phyloP scores from a whole-genome alignment of 1,140 invertebrate genomes.

The Gonioctena quinquepunctata region DNA sequence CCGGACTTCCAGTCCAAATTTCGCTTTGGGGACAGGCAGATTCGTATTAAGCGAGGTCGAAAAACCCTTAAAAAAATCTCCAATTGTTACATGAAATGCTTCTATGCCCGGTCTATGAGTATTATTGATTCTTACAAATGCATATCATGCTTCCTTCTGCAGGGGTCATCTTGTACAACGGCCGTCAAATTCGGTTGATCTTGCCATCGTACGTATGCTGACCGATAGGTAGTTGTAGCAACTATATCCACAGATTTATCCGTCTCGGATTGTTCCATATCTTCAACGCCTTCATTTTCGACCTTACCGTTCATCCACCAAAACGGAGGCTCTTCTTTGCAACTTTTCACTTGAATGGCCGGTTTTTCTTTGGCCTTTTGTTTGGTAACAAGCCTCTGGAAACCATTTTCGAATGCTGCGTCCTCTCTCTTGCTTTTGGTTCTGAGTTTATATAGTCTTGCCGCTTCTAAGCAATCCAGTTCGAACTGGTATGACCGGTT shows the following conservation, averaged over 20 bases:
- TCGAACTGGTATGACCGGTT: conserved; percentile 58
- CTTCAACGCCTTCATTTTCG: neutral
- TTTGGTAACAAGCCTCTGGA: conserved; percentile 18
- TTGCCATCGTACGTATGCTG: conserved; percentile 31
- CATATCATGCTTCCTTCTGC: conserved; percentile 39
- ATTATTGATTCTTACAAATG: conserved; percentile 37
- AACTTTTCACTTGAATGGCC: conserved; percentile 24
- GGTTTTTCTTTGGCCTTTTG: conserved; percentile 24
- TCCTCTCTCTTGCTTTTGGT: conserved; percentile 42
- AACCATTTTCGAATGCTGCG: conserved; percentile 12
- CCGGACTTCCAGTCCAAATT: no score
- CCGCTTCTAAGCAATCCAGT: conserved; percentile 57
- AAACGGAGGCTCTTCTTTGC: conserved; percentile 28
- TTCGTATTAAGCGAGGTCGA: no score
- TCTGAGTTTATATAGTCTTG: conserved; percentile 52
- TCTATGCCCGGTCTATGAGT: no score
- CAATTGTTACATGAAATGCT: no score
- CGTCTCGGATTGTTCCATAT: neutral
- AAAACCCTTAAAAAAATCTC: no score
- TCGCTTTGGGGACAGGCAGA: no score
- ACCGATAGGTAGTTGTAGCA: neutral
- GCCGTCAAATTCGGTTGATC: conserved; percentile 39
- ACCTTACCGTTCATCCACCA: conserved; percentile 30
- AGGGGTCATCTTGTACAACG: conserved; percentile 38
- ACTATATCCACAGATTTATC: neutral